Evolutionary conservation across 53 echinoderm and acorn worm genomes (phyloP).

Genomic region (Echinometra lucunter): DNA sequence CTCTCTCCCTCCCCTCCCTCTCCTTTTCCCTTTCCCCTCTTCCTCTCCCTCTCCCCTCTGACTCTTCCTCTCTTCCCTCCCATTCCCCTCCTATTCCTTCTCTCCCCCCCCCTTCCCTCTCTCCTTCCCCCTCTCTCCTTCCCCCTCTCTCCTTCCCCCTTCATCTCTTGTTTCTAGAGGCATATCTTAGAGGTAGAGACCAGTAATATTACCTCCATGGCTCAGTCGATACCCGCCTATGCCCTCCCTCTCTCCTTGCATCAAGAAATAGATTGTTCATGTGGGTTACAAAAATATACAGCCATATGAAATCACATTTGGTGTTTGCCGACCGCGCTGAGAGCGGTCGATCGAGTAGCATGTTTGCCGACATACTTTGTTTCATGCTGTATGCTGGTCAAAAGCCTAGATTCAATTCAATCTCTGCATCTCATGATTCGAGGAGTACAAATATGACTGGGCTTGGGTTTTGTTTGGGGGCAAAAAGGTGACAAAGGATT

Average conservation of each 20-base stretch:
- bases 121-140: no score
- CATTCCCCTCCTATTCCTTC: conserved; percentile 2
- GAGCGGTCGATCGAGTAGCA: background rate
- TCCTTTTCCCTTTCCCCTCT: conserved; percentile 20
- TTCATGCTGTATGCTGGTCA: conserved; percentile 13
- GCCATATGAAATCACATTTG: conserved; percentile 55
- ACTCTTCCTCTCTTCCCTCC: background rate
- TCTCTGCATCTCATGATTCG: background rate
- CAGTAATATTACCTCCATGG: conserved; percentile 39
- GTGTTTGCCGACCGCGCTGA: conserved; percentile 27
- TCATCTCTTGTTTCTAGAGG: conserved; percentile 42
- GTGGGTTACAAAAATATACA: conserved; percentile 56
- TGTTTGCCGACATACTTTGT: conserved; percentile 52
- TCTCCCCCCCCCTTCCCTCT: no score
- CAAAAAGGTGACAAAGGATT: conserved; percentile 7
- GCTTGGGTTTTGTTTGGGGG: background rate
- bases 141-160: background rate
- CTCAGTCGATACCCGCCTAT: conserved; percentile 18
- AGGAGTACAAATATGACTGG: background rate
- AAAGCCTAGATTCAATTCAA: conserved; percentile 16
- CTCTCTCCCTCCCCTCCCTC: background rate
- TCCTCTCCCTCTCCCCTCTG: background rate
- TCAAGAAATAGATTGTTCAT: conserved; percentile 31
- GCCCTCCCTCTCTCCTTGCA: conserved; percentile 30
- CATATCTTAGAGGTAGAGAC: conserved; percentile 17